Evolutionary conservation across 2,113 vertebrate species (phyloP).

Genomic region (Aleadryas rufinucha): DNA sequence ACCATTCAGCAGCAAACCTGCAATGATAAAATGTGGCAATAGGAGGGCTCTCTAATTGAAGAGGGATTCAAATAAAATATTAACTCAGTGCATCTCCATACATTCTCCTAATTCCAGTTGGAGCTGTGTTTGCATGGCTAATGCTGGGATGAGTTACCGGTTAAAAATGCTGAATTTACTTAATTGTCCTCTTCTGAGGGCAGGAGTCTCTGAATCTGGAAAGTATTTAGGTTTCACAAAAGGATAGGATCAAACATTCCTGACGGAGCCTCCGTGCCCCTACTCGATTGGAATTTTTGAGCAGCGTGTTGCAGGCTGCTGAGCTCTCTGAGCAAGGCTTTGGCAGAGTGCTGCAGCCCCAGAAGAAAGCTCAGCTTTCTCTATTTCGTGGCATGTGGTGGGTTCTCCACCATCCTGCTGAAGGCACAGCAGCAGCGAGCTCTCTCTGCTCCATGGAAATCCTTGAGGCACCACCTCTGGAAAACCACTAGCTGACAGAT

Average conservation of each 20-base stretch:
- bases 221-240: background rate
- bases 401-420: background rate
- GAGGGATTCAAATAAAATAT: background rate
- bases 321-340: background rate
- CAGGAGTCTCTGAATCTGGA: background rate
- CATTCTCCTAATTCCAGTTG: background rate
- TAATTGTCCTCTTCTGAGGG: background rate
- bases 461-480: background rate
- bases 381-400: background rate
- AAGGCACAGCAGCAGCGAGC: background rate
- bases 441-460: background rate
- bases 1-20: background rate
- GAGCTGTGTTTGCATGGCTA: background rate
- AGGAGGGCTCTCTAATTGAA: background rate
- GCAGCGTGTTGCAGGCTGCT: background rate
- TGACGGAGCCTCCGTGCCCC: background rate
- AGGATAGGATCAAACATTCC: background rate
- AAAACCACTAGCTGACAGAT: conserved; percentile 41
- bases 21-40: background rate
- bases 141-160: background rate
- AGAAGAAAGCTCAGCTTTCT: background rate
- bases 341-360: background rate
- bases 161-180: background rate
- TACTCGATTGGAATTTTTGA: background rate
- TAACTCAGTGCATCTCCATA: background rate